Evolutionary conservation across 2,888 invertebrate genomes (phyloP), one percentile per base, ranked within the genome.

Genomic region (Nasonia oneida): DNA sequence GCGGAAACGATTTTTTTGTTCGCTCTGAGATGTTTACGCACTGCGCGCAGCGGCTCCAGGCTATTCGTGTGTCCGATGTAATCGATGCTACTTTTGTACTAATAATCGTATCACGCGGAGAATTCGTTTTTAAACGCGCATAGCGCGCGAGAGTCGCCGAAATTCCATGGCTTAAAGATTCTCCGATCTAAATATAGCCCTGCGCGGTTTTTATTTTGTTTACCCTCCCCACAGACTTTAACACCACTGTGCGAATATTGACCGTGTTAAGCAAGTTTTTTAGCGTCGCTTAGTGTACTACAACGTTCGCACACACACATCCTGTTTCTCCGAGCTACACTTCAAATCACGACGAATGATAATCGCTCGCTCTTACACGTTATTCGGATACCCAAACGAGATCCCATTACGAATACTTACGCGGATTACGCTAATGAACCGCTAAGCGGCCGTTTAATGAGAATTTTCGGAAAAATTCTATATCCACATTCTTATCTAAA

Each of bases 191-290:
- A 67, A 85, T 81, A 74, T 79, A 83, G 50, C 83, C 64, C 29
- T 29, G 29, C 29, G 64, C 33, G n/a, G 47, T 71, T 81, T 53
- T 70, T 71, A 71, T 71, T 81, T 53, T 67, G 57, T 61, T 47
- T 71, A 71, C 42, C 37, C 81, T 53, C 14, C n/a, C n/a, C n/a
- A n/a, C 76, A 18, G 47, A 77, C 81, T 75, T 81, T 37, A 81
- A 50, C 84, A 79, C 85, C 86, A 84, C 33, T 80, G 73, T 76
- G 83, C 75, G 73, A 79, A 84, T 86, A 86, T 78, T 50, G 82
- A 57, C 18, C 23, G 47, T 75, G 71, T 57, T 87, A 61, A 79
- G 79, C 74, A 23, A 23, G 10, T 33, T 53, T 57, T 39, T 83
- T 70, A 83, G 50, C 42, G 14, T 29, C 29, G 53, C 15, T 53